A percentile compares a stretch with the other conserved stretches of the same genome.
phyloP scores from a whole-genome alignment of 2,888 invertebrate species.

The Timandra comae region DNA sequence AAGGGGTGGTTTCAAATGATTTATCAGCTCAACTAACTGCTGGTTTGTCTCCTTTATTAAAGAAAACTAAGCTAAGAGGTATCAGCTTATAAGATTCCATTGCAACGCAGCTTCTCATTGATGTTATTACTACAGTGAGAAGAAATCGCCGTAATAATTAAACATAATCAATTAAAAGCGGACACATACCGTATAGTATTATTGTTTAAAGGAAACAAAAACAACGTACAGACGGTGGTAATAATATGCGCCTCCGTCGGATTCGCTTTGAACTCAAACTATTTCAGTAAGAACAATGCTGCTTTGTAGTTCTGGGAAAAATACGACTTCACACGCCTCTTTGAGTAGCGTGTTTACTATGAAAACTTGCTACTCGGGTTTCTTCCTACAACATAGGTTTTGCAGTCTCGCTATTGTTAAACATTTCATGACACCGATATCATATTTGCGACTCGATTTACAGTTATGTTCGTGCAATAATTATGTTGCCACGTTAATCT shows the following conservation, averaged over 20 bases:
- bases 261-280: conserved; percentile 53
- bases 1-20: too few species aligned
- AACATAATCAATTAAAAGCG: too few species aligned
- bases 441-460: conserved; percentile 25
- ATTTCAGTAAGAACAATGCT: conserved; percentile 60
- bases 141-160: too few species aligned
- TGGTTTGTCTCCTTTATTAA: too few species aligned
- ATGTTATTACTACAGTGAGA: too few species aligned
- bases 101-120: too few species aligned
- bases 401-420: conserved; percentile 31
- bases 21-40: too few species aligned
- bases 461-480: too few species aligned
- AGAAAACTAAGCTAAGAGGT: too few species aligned
- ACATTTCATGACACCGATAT: conserved; percentile 24
- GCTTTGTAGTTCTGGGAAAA: conserved; percentile 63
- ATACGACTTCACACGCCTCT: conserved; percentile 52
- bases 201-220: conserved; percentile 28
- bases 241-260: conserved; percentile 48
- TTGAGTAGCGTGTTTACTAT: conserved; percentile 57
- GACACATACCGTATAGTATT: conserved; percentile 21
- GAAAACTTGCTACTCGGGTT: conserved; percentile 42
- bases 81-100: too few species aligned
- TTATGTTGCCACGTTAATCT: too few species aligned
- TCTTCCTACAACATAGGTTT: conserved; percentile 39
- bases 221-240: conserved; percentile 39